Percentiles rank a stretch among this genome's conserved stretches.
Evolutionary conservation across 2,113 vertebrate species (phyloP).

Genomic region (Struthio camelus): DNA sequence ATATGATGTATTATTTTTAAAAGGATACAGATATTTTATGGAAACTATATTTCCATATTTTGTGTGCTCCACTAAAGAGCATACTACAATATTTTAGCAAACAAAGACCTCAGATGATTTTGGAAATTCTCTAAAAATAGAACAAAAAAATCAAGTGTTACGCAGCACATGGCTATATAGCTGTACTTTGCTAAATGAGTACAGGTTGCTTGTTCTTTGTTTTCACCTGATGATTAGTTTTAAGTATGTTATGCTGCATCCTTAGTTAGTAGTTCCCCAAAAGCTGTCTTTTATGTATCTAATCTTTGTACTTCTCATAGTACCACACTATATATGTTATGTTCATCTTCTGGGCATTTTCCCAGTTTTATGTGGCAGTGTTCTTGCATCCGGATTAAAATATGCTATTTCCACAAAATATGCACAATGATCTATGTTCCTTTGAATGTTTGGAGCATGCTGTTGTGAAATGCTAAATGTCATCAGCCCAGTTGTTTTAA

Average conservation of each 20-base stretch:
- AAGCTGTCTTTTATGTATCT: not conserved
- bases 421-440: not conserved
- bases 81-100: constrained; percentile 55
- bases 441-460: not conserved
- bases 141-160: not conserved
- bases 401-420: not conserved
- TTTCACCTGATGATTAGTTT: not conserved
- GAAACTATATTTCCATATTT: constrained; percentile 10
- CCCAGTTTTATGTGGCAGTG: not conserved
- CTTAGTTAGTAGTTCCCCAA: not conserved
- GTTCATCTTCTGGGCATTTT: not conserved
- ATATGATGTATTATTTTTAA: not conserved
- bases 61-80: not conserved
- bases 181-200: not conserved
- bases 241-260: not conserved
- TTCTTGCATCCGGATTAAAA: not conserved
- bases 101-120: constrained; percentile 14
- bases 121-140: constrained; percentile 31
- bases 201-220: not conserved
- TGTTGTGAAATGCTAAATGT: not conserved
- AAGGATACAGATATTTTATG: not conserved
- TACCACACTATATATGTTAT: not conserved
- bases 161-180: not conserved
- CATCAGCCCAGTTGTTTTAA: not conserved
- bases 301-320: not conserved